A percentile compares a stretch with the other conserved stretches of the same genome.
phyloP scores from a whole-genome alignment of 53 echinoderm and acorn worm genomes.

The Paelopatides confundens region DNA sequence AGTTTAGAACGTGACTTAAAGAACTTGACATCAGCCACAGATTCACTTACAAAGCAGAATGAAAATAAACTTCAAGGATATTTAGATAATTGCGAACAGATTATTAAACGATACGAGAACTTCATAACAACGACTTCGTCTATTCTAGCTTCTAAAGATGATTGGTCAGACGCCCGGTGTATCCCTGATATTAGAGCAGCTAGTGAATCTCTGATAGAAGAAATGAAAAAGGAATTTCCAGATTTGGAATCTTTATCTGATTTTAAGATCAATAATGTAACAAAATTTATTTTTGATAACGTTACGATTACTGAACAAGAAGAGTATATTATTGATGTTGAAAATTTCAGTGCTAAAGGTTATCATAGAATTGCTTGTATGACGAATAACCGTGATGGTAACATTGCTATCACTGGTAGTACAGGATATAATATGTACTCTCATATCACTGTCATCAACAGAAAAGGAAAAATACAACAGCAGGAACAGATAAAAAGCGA shows the following conservation, averaged over 20 bases:
- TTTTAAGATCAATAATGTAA: neutral
- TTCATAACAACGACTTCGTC: neutral
- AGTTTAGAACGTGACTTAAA: neutral
- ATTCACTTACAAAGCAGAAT: neutral
- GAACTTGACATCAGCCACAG: neutral
- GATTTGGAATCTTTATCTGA: neutral
- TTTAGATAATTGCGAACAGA: neutral
- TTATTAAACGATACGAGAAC: conserved; percentile 7
- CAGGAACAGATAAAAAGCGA: neutral
- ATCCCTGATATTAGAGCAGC: neutral
- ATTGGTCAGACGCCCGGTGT: neutral
- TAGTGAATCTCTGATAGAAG: neutral
- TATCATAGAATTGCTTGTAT: neutral
- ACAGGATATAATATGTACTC: neutral
- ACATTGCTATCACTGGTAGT: neutral
- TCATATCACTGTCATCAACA: neutral
- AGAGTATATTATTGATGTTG: neutral
- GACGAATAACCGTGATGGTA: neutral
- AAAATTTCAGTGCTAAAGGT: neutral
- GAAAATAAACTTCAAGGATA: neutral
- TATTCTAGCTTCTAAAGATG: neutral
- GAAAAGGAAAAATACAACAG: neutral
- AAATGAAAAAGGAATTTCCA: conserved; percentile 5
- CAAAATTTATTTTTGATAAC: neutral
- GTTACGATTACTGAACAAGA: neutral